Evolutionary conservation across 2,888 invertebrate species (phyloP), one percentile per base, ranked within the genome.

Genomic region (Caenorhabditis sulstoni): DNA sequence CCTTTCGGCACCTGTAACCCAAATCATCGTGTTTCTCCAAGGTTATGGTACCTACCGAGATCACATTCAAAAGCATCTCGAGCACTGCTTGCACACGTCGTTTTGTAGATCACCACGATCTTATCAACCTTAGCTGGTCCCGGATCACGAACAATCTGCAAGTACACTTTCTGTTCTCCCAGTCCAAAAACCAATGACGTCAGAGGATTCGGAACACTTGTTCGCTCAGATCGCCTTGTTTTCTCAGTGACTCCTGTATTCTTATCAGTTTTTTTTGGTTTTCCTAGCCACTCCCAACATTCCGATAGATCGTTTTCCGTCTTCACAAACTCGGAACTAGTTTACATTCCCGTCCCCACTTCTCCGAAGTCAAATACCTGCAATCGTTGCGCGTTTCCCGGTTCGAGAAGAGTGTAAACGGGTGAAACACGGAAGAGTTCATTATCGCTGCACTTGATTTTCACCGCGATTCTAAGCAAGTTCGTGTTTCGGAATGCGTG

Each of bases 401-500:
- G 87, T 53, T 87, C 88, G 23, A 88, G 81, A 16, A 85, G 75
- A 9, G 85, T 86, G 73, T 79, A 88, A n/a, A 88, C 88, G 4
- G 88, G 88, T 20, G 87, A 88, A 3, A 88, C 86, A 1, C 88
- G 84, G 57, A 86, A 88, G 18, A 87, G 62, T 29, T 84, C 83
- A 58, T 88, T 88, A 81, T 88, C 87, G 66, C 86, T 86, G 77
- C 88, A 88, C 67, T 88, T 88, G 49, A 88, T 85, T 75, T 88
- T 88, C n/a, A 88, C 81, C 4, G 88, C 88, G 52, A 88, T 82
- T 70, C 88, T 29, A 7, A 29, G 4, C 29, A 7, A 29, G 3
- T 29, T 29, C 29, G 29, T 29, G 29, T 29, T 41, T 41, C 11
- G 14, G 14, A 41, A 41, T 41, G 41, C 14, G 14, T 11, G 41